phyloP scores from a whole-genome alignment of 1,140 invertebrate genomes.

The Drosophila ercepeae region DNA sequence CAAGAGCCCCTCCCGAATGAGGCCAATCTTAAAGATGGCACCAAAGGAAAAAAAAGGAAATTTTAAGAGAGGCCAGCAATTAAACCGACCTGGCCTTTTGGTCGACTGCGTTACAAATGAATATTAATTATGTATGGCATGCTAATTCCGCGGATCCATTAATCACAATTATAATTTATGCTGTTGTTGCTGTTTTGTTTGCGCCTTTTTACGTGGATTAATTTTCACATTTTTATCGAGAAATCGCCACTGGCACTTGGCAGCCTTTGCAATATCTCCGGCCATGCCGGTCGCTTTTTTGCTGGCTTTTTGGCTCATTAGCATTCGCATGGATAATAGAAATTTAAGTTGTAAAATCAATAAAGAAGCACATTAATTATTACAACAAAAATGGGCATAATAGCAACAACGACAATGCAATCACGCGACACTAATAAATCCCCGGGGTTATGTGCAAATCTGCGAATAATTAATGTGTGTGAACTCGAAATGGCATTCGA shows the following conservation, averaged over 20 bases:
- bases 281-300: background rate
- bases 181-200: constrained; percentile 18
- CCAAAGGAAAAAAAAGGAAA: background rate
- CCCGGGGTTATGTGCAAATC: constrained; percentile 50
- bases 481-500: constrained; percentile 32
- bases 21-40: constrained; percentile 47
- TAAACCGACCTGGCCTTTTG: constrained; percentile 27
- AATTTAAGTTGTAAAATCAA: constrained; percentile 70
- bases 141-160: constrained; percentile 57
- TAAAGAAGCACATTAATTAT: constrained; percentile 57
- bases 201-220: constrained; percentile 28
- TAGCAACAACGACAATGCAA: constrained; percentile 37
- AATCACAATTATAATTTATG: constrained; percentile 62
- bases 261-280: background rate
- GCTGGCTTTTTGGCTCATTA: constrained; percentile 29
- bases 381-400: constrained; percentile 23
- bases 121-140: constrained; percentile 52
- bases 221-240: constrained; percentile 29
- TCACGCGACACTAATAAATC: constrained; percentile 57
- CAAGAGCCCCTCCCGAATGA: constrained; percentile 25
- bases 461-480: constrained; percentile 55
- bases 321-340: constrained; percentile 48
- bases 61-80: constrained; percentile 10
- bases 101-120: constrained; percentile 34
- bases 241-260: constrained; percentile 19